Conservation (phyloP, 2,113 vertebrate species). For the Peromyscus leucopus region DNA sequence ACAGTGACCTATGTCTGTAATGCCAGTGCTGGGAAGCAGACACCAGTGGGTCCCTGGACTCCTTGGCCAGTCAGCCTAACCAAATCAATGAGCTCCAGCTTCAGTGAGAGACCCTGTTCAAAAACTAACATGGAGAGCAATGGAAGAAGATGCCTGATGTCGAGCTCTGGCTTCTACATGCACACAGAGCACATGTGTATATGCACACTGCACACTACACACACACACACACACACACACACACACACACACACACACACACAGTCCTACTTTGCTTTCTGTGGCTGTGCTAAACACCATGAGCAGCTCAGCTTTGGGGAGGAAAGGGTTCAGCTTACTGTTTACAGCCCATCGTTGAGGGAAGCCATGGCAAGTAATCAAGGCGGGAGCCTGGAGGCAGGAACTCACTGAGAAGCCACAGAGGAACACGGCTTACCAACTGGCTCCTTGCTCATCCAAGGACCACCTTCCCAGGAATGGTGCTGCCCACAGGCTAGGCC, state of each 20-base stretch:
- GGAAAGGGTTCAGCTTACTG: background rate
- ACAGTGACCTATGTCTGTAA: background rate
- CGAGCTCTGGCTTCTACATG: background rate
- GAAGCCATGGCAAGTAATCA: background rate
- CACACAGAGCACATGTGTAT: background rate
- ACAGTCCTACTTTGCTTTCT: background rate
- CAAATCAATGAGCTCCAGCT: background rate
- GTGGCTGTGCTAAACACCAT: background rate
- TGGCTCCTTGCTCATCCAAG: background rate
- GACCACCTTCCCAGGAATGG: background rate
- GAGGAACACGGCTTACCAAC: background rate
- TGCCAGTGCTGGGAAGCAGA: background rate
- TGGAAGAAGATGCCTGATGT: background rate
- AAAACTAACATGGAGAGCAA: background rate
- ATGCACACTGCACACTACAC: no score
- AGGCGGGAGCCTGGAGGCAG: background rate
- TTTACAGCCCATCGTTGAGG: background rate
- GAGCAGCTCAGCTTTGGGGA: background rate
- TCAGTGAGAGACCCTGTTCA: no score
- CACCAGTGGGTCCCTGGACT: background rate
- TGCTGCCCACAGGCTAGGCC: background rate
- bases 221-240: no score
- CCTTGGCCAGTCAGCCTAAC: background rate
- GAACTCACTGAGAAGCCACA: background rate
- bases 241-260: background rate